Percentiles rank a stretch among this genome's conserved stretches.
Conservation (phyloP, 2,888 invertebrate genomes). For the Geotrupes spiniger region DNA sequence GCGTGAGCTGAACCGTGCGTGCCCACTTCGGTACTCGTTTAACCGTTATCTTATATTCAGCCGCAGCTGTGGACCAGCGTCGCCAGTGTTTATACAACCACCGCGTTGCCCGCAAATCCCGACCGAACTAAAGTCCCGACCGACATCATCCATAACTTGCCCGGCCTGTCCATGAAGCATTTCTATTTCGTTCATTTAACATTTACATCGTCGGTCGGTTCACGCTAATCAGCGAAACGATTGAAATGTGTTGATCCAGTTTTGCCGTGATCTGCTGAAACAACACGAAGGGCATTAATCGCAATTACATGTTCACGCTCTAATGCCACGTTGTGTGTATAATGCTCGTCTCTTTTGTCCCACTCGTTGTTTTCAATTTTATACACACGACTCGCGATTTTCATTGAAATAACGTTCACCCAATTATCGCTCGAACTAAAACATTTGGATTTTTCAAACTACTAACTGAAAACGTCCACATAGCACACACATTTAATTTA, state of each 20-base stretch:
- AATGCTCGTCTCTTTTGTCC: slow-evolving; percentile 13
- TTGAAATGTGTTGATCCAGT: slow-evolving; percentile 22
- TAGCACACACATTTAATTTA: no score
- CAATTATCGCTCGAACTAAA: no score
- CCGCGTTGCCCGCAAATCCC: slow-evolving; percentile 3
- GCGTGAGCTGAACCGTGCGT: slow-evolving; percentile 30
- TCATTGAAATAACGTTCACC: no score
- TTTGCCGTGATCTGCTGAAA: slow-evolving; percentile 21
- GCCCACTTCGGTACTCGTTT: slow-evolving; percentile 32
- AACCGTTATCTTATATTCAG: slow-evolving; percentile 30
- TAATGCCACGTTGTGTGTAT: slow-evolving; percentile 21
- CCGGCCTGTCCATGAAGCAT: background rate
- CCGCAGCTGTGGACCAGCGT: slow-evolving; percentile 16
- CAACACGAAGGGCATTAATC: slow-evolving; percentile 20
- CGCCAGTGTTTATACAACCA: slow-evolving; percentile 12
- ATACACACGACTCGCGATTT: no score
- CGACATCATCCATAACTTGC: background rate
- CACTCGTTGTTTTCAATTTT: slow-evolving; percentile 19
- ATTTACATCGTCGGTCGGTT: slow-evolving; percentile 9
- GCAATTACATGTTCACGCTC: slow-evolving; percentile 21
- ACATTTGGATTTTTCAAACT: no score
- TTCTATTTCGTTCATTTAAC: slow-evolving; percentile 14
- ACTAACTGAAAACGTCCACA: no score
- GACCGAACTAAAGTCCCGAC: slow-evolving; percentile 3
- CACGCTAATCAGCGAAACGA: slow-evolving; percentile 22